Base-by-base conservation (phyloP, 2,888 invertebrate genomes). In the Apamea epomidion region DNA sequence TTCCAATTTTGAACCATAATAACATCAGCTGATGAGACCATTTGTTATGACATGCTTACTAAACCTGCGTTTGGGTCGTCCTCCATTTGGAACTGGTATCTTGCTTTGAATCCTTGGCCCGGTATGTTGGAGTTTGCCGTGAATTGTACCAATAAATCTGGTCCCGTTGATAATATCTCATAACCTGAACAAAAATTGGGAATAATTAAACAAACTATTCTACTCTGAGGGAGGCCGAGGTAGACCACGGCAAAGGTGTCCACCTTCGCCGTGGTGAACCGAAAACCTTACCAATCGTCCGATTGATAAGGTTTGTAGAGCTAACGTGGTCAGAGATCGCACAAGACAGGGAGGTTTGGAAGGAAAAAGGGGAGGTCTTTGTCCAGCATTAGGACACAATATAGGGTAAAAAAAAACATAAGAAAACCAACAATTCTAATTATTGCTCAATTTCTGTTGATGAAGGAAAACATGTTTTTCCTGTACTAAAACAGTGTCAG, bases 91-190 rank as follows among this genome's bases (percentile, higher is more conserved):
- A 98, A 98, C 93, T 98, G 98, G 94, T 97, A 98, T 92, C 97
- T 98, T 68, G 98, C 98, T 95, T 98, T 98, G 95, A 98, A 98
- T 42, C 98, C 98, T 91, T 98, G 98, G 12, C 98, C 98, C 0
- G 98, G 98, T 92, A 97, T 97, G 90, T 98, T 98, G 10, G 98
- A 98, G 94, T 98, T 98, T 62, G 98, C 98, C 74, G 98, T 98
- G 93, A 99, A 99, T 95, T 99, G 98, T 81, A 99, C 97, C 92
- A 98, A 97, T 80, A 99, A 97, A 92, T 98, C 98, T 45, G 98
- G 97, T 48, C 98, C 98, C 60, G 98, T 98, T 81, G 99, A 99
- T 85, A 98, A 97, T 78, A 99, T 97, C 94, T 98, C 98, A 87
- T 98, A 98, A 93, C 98, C 98, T 94, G 91, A 64, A 65, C 0